These are phyloP conservation scores for Drosophila glabriapex DNA, from an alignment of 2,888 invertebrate genomes.

Conservation along the genomic window DNA sequence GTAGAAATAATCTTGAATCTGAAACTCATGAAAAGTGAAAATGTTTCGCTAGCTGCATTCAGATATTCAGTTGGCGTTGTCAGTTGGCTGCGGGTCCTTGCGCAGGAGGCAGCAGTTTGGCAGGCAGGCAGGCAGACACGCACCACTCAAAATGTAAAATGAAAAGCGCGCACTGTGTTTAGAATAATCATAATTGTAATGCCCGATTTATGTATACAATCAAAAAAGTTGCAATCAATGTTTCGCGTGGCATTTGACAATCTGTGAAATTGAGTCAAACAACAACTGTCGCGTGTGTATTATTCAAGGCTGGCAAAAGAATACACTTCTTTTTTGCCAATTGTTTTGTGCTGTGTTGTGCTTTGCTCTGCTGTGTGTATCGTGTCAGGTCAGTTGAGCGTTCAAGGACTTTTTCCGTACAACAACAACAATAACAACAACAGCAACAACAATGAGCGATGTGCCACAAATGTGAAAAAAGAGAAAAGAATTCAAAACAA, in stretches of 20 bases:
- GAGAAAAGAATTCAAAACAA: conserved; percentile 28
- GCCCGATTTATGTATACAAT: conserved; percentile 22
- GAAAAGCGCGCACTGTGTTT: conserved; percentile 50
- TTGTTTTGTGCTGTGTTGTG: conserved; percentile 32
- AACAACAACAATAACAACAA: conserved; percentile 40
- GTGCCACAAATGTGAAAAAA: conserved; percentile 50
- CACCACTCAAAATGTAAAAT: conserved; percentile 27
- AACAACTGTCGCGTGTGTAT: conserved; percentile 61
- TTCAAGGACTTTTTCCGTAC: conserved; percentile 73
- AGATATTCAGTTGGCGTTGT: conserved; percentile 72
- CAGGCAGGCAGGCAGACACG: conserved; percentile 17
- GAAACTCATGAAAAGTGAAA: conserved; percentile 76
- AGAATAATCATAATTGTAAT: conserved; percentile 11
- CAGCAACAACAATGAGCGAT: conserved; percentile 34
- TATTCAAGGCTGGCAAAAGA: conserved; percentile 54
- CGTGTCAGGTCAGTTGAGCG: conserved; percentile 82
- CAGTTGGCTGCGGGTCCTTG: conserved; percentile 79
- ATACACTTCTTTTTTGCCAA: conserved; percentile 37
- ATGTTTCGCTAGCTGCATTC: conserved; percentile 75
- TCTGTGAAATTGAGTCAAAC: conserved; percentile 23
- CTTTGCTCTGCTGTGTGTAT: conserved; percentile 57
- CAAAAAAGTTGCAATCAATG: conserved; percentile 21
- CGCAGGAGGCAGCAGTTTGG: conserved; percentile 66
- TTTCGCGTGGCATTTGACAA: conserved; percentile 19
- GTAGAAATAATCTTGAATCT: conserved; percentile 71